These are phyloP conservation scores for Agrilus cyanescens DNA, from an alignment of 2,888 invertebrate species.

Conservation along the genomic window DNA sequence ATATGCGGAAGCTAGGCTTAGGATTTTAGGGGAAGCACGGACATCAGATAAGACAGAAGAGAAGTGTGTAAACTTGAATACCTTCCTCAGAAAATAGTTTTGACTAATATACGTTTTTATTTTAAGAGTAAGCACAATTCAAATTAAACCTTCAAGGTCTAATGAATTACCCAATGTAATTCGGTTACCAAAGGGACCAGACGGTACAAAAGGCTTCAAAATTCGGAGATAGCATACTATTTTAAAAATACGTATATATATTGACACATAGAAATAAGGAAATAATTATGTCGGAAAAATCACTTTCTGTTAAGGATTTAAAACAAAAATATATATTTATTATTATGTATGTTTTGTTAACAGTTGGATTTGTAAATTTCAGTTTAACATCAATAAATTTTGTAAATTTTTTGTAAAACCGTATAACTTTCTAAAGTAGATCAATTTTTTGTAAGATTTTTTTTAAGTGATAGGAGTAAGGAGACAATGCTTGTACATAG, in stretches of 20 bases:
- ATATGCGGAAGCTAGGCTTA: conserved; percentile 81
- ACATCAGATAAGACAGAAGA: conserved; percentile 64
- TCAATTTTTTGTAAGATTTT: too few relatives aligned
- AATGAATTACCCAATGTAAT: conserved; percentile 40
- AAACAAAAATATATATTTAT: too few relatives aligned
- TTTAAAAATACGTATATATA: conserved; percentile 13
- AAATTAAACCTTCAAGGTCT: conserved; percentile 22
- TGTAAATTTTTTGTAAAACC: too few relatives aligned
- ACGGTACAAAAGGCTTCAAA: conserved; percentile 61
- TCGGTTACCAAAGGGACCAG: conserved; percentile 67
- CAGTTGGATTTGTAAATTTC: too few relatives aligned
- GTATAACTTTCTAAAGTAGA: too few relatives aligned
- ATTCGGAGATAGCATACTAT: conserved; percentile 48
- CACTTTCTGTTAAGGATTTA: too few relatives aligned
- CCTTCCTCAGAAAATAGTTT: neutral
- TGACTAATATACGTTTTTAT: neutral
- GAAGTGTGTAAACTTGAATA: conserved; percentile 35
- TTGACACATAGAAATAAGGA: neutral
- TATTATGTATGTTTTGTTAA: too few relatives aligned
- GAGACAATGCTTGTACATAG: too few relatives aligned
- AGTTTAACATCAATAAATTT: too few relatives aligned
- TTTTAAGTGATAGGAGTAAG: too few relatives aligned
- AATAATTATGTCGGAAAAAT: too few relatives aligned
- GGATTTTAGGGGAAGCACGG: conserved; percentile 79
- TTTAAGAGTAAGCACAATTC: conserved; percentile 28